Evolutionary conservation across 1,140 invertebrate genomes (phyloP).

Genomic region (Zaprionus tsacasi): DNA sequence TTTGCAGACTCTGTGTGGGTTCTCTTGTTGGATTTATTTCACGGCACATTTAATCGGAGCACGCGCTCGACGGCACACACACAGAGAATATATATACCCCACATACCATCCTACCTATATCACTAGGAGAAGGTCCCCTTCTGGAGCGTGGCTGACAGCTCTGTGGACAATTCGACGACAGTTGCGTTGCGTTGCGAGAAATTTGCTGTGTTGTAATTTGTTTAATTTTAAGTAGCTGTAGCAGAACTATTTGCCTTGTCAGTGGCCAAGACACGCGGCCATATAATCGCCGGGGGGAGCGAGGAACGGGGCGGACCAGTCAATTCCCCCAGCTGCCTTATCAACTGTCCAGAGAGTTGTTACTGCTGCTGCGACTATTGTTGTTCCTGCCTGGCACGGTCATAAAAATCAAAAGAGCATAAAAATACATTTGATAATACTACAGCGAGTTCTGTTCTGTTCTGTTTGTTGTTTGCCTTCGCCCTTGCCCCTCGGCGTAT

Average conservation of each 20-base stretch:
- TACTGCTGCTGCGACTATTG: slow-evolving; percentile 30
- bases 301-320: background rate
- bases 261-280: slow-evolving; percentile 29
- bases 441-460: slow-evolving; percentile 60
- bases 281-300: slow-evolving; percentile 49
- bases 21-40: slow-evolving; percentile 70
- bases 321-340: slow-evolving; percentile 64
- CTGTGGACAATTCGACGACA: slow-evolving; percentile 71
- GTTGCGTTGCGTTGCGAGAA: slow-evolving; percentile 24
- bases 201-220: slow-evolving; percentile 63
- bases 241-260: slow-evolving; percentile 47
- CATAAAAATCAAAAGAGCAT: slow-evolving; percentile 83
- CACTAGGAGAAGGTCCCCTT: background rate
- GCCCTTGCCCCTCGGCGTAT: slow-evolving; percentile 57
- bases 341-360: slow-evolving; percentile 66
- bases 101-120: background rate
- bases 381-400: slow-evolving; percentile 52
- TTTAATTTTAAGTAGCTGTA: slow-evolving; percentile 79
- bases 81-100: slow-evolving; percentile 29
- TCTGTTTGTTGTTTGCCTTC: slow-evolving; percentile 61
- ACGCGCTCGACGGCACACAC: slow-evolving; percentile 62
- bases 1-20: slow-evolving; percentile 40
- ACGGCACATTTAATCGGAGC: slow-evolving; percentile 78
- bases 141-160: slow-evolving; percentile 22
- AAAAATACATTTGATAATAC: slow-evolving; percentile 83